Percentiles rank a stretch among this genome's conserved stretches.
Conservation (phyloP, 2,113 vertebrate species). For the Pterophyllum scalare region DNA sequence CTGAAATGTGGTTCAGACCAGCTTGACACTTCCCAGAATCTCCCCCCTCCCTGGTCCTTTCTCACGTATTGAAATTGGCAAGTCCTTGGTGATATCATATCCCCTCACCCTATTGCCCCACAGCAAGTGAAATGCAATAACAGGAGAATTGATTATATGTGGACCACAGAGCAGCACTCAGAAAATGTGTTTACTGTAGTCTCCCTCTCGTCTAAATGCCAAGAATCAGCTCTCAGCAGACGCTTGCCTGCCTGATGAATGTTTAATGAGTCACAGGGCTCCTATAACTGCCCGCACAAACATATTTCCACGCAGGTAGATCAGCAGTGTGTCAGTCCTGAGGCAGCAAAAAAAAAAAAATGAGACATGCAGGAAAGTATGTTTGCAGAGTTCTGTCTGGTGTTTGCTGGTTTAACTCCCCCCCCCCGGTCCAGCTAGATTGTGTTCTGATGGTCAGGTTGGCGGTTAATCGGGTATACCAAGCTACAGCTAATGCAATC, state of each 20-base stretch:
- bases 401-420: background rate
- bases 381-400: background rate
- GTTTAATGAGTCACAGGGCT: slow-evolving; percentile 65
- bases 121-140: slow-evolving; percentile 61
- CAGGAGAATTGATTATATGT: slow-evolving; percentile 59
- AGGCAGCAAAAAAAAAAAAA: background rate
- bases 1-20: slow-evolving; percentile 48
- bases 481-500: too few species aligned
- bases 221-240: slow-evolving; percentile 56
- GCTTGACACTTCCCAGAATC: slow-evolving; percentile 39
- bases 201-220: slow-evolving; percentile 50
- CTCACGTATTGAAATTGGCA: slow-evolving; percentile 55
- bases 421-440: background rate
- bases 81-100: slow-evolving; percentile 49
- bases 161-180: slow-evolving; percentile 49
- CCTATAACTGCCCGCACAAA: slow-evolving; percentile 54
- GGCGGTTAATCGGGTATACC: background rate
- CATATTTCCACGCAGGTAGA: slow-evolving; percentile 47
- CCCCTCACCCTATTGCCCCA: slow-evolving; percentile 46
- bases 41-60: slow-evolving; percentile 41
- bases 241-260: slow-evolving; percentile 59
- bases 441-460: background rate
- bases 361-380: background rate
- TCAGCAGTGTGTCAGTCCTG: slow-evolving; percentile 23
- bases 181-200: slow-evolving; percentile 67